These are phyloP conservation scores for Numenius phaeopus DNA, from an alignment of 2,797 vertebrate genomes.

Conservation along the genomic window DNA sequence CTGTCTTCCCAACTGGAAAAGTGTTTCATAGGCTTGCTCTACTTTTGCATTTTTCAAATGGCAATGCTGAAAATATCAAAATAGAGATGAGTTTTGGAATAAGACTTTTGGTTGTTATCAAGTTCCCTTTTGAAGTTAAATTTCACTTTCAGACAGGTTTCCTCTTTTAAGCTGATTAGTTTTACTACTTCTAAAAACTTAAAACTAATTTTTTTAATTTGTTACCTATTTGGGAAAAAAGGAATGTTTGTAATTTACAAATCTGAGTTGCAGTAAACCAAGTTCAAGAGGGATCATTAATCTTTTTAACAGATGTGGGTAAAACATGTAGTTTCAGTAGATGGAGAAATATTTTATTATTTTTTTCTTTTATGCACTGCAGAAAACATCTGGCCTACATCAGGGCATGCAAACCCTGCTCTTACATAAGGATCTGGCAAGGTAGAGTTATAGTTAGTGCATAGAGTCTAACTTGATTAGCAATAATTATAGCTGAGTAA, in stretches of 20 bases:
- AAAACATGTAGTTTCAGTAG: neutral
- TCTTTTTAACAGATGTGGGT: neutral
- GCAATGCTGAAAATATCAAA: neutral
- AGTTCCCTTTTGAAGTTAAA: neutral
- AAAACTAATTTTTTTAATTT: fast-evolving
- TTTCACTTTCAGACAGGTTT: neutral
- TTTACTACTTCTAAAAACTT: neutral
- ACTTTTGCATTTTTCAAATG: neutral
- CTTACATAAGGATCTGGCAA: neutral
- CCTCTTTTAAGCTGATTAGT: neutral
- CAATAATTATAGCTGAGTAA: neutral
- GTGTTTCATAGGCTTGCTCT: neutral
- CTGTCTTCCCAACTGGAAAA: neutral
- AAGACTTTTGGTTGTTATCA: neutral
- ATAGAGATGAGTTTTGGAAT: neutral
- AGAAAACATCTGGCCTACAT: slow-evolving; percentile 7
- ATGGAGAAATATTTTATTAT: neutral
- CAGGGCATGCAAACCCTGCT: neutral
- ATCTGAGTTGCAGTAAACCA: neutral
- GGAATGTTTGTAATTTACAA: neutral
- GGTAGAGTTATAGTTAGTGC: neutral
- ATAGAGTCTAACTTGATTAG: neutral
- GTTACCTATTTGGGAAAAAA: neutral
- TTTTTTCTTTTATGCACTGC: neutral
- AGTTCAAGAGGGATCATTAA: neutral